Base-by-base conservation (phyloP, 2,797 vertebrate species). In the Lithobates pipiens region DNA sequence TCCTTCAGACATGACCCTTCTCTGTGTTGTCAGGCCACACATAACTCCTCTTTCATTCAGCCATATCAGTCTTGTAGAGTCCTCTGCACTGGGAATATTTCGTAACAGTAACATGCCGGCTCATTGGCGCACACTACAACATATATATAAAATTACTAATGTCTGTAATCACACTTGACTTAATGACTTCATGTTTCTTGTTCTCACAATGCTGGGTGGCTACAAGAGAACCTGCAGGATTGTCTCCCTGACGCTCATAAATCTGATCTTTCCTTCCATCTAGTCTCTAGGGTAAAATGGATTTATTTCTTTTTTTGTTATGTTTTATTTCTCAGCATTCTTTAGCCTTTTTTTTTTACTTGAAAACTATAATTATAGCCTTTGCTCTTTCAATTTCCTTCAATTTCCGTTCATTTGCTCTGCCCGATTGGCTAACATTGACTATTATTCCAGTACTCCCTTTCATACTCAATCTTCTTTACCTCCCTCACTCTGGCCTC, bases 1-100 rank as follows among this genome's bases (percentile, higher is more conserved):
- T 86, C 73, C 85, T 82, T 82, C 84, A 82, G 84, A 71, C 23
- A 61, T 81, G 84, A 85, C 84, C 84, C 80, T 85, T 72, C 72
- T 81, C 67, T 74, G 29, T 70, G 73, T 71, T 84, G 57, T 50
- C 46, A 77, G 82, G 74, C 68, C 82, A 84, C 65, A 83, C 57
- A 77, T 65, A 67, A 57, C 74, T 84, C 13, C 69, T 46, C 76
- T 79, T 80, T 80, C 82, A 39, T 39, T 39, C 39, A 39, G 39
- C 39, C 39, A 68, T 18, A 44, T 83, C 72, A 46, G 15, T 68
- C 81, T 76, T 76, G 27, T 76, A 25, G 15, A 68, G 15, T 13
- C 42, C 68, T 71, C 67, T 84, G 29, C 63, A 2, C 39, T 44
- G 78, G 67, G 78, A 80, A 32, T 80, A 80, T 80, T 68, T 80